Base-by-base conservation (phyloP, 2,797 vertebrate genomes). In the Brachyrhaphis roseni region DNA sequence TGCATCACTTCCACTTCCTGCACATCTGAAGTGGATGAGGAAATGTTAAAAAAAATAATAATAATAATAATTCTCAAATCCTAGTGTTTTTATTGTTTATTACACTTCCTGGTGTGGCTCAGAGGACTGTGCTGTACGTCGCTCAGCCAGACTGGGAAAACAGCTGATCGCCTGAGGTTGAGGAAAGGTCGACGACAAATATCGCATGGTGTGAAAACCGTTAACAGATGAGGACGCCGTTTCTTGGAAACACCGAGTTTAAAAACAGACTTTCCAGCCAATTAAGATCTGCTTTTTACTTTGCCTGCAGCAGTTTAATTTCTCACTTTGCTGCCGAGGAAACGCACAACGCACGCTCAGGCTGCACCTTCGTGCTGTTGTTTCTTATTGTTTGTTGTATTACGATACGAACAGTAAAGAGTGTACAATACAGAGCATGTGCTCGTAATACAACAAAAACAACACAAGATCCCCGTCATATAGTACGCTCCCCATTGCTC, bases 1-100 rank as follows among this genome's bases (percentile, higher is more conserved):
- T 59, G 41, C 16, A 41, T 81, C 82, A 55, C 57, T 36, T 15
- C 77, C 34, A 72, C 72, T 78, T 85, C 80, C 81, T 82, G 78
- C 57, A 12, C 15, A 5, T 45, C 41, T 81, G 5, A 39, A 15
- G 31, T 23, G 36, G n/a, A 55, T 49, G 75, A 31, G 62, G 62
- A 39, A 75, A 39, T 39, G 23, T 51, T 47, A 5, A 51, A 18
- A 47, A 23, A 23, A 51, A 15, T 15, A 46, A 12, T 7, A 41
- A 43, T 11, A 43, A 43, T 0, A 12, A 10, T 5, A 47, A 47
- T 47, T 51, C 20, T 23, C 49, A 51, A 23, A 23, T 51, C 49
- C 7, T 51, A 20, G 49, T 3, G 49, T 8, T 8, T 23, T 51
- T 8, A 57, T 74, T 71, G 16, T 51, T 62, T 62, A 34, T 70